Evolutionary conservation across 2,888 invertebrate genomes (phyloP).

Genomic region (Epinotia bilunana): DNA sequence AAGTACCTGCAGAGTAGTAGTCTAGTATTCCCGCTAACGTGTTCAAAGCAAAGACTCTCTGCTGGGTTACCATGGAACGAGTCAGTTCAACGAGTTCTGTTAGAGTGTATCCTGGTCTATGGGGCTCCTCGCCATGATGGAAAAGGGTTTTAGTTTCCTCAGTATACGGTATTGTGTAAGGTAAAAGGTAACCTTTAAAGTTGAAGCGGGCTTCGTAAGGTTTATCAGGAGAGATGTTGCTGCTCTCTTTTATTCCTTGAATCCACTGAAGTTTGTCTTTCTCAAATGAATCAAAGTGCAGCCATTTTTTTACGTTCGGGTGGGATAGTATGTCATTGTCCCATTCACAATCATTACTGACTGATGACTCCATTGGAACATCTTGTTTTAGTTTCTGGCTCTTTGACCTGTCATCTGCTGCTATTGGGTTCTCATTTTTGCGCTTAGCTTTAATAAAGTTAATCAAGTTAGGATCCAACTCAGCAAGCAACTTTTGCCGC

Average conservation of each 20-base stretch:
- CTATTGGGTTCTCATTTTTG: constrained; percentile 48
- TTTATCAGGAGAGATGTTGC: constrained; percentile 82
- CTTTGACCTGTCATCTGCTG: constrained; percentile 40
- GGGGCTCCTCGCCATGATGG: constrained; percentile 97
- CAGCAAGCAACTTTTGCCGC: constrained; percentile 86
- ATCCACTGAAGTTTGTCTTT: constrained; percentile 96
- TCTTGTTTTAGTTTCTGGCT: constrained; percentile 34
- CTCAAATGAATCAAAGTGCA: constrained; percentile 94
- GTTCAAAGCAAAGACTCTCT: constrained; percentile 91
- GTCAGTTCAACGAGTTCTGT: constrained; percentile 94
- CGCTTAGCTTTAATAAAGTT: constrained; percentile 85
- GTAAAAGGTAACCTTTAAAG: constrained; percentile 91
- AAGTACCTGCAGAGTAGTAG: constrained; percentile 89
- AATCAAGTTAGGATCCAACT: constrained; percentile 87
- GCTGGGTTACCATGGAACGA: constrained; percentile 91
- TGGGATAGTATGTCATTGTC: constrained; percentile 85
- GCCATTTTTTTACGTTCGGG: constrained; percentile 88
- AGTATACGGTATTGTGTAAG: constrained; percentile 86
- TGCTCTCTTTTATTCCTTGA: constrained; percentile 86
- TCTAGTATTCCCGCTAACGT: constrained; percentile 91
- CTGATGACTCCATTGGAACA: constrained; percentile 64
- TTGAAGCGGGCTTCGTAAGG: constrained; percentile 93
- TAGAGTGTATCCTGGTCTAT: constrained; percentile 95
- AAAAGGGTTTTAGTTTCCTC: constrained; percentile 87
- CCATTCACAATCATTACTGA: constrained; percentile 65